Base-by-base conservation (phyloP, 2,888 invertebrate genomes). In the Liposcelis brunnea region DNA sequence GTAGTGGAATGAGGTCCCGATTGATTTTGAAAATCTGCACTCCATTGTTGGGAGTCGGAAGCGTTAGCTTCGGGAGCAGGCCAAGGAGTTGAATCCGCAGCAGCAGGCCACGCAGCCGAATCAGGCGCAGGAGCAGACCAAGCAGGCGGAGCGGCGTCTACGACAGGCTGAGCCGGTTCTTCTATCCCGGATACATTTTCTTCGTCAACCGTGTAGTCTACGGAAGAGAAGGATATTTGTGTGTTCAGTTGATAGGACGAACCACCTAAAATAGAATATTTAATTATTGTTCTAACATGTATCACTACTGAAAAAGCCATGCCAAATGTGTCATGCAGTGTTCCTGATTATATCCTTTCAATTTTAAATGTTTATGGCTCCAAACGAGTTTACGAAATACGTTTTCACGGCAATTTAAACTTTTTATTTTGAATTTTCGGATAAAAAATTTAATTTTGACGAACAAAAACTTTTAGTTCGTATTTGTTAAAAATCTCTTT, bases 221-320 rank as follows among this genome's bases (percentile, higher is more conserved):
- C 89, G 7, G 90, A 89, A 34, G 89, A 89, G 66, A 91, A 90
- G 10, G 89, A 90, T 53, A 90, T 87, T 62, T 89, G 87, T 44
- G 82, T 74, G 45, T 77, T 77, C 50, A 86, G 68, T 48, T 59
- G 56, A 36, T 47, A 44, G 18, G 44, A 44, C 8, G 44, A 44
- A 7, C 44, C 44, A 44, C 44, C 44, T 44, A 35, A 44, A 35
- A 35, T 26, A 26, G 35, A 21, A 40, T 19, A 16, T 12, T 14
- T 40, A 14, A 40, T 40, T 19, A 40, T 40, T 40, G 40, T 21
- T 18, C 40, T 40, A 40, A 40, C 40, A 40, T 40, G 19, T 18
- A 40, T 21, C 40, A 40, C 40, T 40, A 40, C 40, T 18, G 40
- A 16, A 21, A 19, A 40, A 40, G 40, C 40, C 40, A 40, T 40